These are phyloP conservation scores for Colletes gigas DNA, from an alignment of 1,140 invertebrate genomes.

Conservation along the genomic window DNA sequence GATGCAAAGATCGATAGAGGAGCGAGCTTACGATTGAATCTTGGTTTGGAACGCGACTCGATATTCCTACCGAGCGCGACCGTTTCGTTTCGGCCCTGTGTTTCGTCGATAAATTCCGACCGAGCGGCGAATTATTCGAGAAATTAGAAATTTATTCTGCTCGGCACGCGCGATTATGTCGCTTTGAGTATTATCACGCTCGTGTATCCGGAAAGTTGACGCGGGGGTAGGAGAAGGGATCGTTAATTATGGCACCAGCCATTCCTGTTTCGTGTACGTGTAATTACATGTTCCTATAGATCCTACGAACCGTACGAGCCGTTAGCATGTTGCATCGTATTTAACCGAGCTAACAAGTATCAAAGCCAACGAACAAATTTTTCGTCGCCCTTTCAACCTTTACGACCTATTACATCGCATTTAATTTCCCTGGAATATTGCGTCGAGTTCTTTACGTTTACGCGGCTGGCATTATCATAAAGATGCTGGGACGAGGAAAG, in stretches of 20 bases:
- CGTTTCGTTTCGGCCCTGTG: neutral
- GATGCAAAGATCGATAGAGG: too few species aligned
- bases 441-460: neutral
- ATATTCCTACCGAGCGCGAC: too few species aligned
- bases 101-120: neutral
- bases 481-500: neutral
- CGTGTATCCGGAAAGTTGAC: conserved; percentile 9
- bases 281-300: conserved; percentile 10
- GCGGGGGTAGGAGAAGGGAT: neutral
- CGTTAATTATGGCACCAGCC: conserved; percentile 20
- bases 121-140: neutral
- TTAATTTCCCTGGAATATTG: neutral
- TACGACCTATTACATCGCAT: neutral
- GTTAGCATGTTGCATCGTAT: neutral
- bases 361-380: neutral
- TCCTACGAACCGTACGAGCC: neutral
- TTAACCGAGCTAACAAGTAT: conserved; percentile 6
- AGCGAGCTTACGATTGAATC: too few species aligned
- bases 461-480: neutral
- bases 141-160: conserved; percentile 5
- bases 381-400: neutral
- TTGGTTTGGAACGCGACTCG: too few species aligned
- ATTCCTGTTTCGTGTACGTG: conserved; percentile 1
- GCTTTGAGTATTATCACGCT: conserved; percentile 1
- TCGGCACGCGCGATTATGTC: neutral